phyloP scores from a whole-genome alignment of 2,113 vertebrate genomes.

The Otis tarda region DNA sequence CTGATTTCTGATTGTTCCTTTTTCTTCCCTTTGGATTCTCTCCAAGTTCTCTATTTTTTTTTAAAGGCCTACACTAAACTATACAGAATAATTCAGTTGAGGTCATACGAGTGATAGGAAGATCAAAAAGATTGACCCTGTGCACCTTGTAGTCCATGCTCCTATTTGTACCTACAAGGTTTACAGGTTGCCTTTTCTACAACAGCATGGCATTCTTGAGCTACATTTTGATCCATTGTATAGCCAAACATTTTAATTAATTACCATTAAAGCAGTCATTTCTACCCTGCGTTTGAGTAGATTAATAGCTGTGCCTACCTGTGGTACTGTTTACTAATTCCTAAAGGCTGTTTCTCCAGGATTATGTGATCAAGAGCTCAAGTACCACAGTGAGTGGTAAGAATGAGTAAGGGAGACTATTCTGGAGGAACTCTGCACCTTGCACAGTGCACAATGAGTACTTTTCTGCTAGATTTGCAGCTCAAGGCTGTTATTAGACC shows the following conservation, averaged over 20 bases:
- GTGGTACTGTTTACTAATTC: neutral
- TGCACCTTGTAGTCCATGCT: neutral
- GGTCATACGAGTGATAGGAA: neutral
- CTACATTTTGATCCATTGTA: neutral
- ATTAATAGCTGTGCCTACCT: neutral
- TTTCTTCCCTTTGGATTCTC: neutral
- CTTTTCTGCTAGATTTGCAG: neutral
- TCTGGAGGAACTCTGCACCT: neutral
- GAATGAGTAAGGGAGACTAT: neutral
- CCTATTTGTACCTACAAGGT: neutral
- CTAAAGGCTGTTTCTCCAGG: neutral
- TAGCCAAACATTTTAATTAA: neutral
- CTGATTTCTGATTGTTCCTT: neutral
- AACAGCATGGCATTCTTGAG: neutral
- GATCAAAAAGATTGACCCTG: neutral
- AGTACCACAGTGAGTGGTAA: neutral
- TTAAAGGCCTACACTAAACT: neutral
- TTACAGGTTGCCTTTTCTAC: neutral
- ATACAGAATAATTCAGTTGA: neutral
- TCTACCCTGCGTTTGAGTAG: neutral
- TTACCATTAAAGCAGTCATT: neutral
- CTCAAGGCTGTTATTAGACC: neutral
- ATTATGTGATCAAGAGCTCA: neutral
- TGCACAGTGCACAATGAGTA: neutral
- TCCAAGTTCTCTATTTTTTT: neutral